These are phyloP conservation scores for Morpho achilles DNA, from an alignment of 2,888 invertebrate species.

Conservation along the genomic window DNA sequence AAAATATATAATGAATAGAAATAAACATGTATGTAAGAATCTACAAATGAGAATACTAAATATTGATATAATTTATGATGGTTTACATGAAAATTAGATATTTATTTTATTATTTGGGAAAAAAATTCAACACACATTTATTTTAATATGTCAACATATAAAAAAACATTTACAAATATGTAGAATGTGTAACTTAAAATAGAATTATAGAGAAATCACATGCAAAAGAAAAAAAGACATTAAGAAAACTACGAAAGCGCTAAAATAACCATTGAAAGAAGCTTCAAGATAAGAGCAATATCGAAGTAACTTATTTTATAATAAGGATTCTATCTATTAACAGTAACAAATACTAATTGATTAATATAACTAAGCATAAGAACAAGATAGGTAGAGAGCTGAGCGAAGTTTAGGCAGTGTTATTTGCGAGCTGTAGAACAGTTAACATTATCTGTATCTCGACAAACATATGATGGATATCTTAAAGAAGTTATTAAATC, in stretches of 20 bases:
- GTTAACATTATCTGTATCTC: conserved; percentile 43
- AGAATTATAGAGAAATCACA: conserved; percentile 8
- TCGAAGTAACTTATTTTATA: conserved; percentile 9
- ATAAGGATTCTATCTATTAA: conserved; percentile 9
- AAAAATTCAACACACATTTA: conserved; percentile 4
- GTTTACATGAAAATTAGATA: not conserved
- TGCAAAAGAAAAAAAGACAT: conserved; percentile 16
- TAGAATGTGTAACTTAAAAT: not conserved
- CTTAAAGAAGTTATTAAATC: conserved; percentile 34
- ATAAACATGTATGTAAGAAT: not conserved
- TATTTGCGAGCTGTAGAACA: conserved; percentile 70
- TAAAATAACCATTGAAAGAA: conserved; percentile 13
- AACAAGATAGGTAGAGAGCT: conserved; percentile 61
- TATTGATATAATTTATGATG: not conserved
- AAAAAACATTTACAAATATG: not conserved
- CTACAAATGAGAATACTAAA: not conserved
- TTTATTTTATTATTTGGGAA: conserved; percentile 2
- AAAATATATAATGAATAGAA: conserved; percentile 3
- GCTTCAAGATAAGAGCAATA: conserved; percentile 15
- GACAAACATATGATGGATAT: conserved; percentile 33
- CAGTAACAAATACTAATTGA: conserved; percentile 18
- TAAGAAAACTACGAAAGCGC: conserved; percentile 16
- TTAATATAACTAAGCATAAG: conserved; percentile 63
- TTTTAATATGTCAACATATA: conserved; percentile 1
- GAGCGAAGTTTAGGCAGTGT: conserved; percentile 75